A percentile compares a stretch with the other conserved stretches of the same genome.
Conservation (phyloP, 2,888 invertebrate genomes). For the Erynnis tages region DNA sequence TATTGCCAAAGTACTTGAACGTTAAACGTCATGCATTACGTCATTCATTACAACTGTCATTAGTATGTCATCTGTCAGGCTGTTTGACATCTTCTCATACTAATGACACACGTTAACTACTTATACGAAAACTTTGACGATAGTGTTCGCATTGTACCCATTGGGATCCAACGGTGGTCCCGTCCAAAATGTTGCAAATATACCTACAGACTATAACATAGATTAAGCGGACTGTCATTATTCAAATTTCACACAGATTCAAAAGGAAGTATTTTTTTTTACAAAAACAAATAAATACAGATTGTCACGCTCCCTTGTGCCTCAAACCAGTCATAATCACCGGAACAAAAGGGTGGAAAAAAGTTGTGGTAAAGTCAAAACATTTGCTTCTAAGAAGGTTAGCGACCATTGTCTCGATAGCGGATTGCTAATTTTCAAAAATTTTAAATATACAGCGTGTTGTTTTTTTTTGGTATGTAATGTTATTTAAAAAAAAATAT, state of each 20-base stretch:
- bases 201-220: neutral
- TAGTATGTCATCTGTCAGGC: too few relatives aligned
- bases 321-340: constrained; percentile 49
- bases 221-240: constrained; percentile 3
- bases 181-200: neutral
- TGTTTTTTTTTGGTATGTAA: constrained; percentile 7
- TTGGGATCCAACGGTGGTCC: too few relatives aligned
- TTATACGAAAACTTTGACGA: too few relatives aligned
- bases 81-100: too few relatives aligned
- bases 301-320: constrained; percentile 37
- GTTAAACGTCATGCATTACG: too few relatives aligned
- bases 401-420: constrained; percentile 48
- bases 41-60: too few relatives aligned
- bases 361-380: constrained; percentile 52
- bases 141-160: too few relatives aligned
- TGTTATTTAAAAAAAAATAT: too few relatives aligned
- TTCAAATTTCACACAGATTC: constrained; percentile 34
- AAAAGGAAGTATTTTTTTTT: constrained; percentile 26
- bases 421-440: constrained; percentile 50
- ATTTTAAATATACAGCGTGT: constrained; percentile 43
- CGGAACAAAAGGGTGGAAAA: constrained; percentile 49
- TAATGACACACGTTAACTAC: too few relatives aligned
- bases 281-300: constrained; percentile 33
- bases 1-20: too few relatives aligned
- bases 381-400: constrained; percentile 58